Percentiles rank a stretch among this genome's conserved stretches.
Conservation (phyloP, 2,113 vertebrate genomes). For the Ia io region DNA sequence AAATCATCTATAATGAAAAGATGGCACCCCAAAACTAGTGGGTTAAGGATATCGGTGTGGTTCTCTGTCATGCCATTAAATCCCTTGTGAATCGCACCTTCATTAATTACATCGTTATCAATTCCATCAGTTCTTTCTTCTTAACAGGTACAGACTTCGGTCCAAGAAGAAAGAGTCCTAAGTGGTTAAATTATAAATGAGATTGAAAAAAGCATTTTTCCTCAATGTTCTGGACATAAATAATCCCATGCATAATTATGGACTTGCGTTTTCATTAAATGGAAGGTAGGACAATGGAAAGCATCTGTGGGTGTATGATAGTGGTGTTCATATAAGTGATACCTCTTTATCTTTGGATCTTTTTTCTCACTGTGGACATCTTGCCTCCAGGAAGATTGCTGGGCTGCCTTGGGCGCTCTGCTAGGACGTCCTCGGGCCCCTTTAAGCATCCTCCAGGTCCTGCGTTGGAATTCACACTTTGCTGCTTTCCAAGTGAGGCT, state of each 20-base stretch:
- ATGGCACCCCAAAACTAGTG: not conserved
- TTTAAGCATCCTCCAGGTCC: conserved; percentile 35
- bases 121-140: conserved; percentile 27
- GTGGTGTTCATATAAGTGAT: not conserved
- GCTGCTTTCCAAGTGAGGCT: conserved; percentile 73
- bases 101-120: not conserved
- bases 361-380: not conserved
- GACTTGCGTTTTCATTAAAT: not conserved
- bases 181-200: not conserved
- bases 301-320: not conserved
- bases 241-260: not conserved
- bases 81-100: not conserved
- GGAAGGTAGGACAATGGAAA: not conserved
- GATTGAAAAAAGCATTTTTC: not conserved
- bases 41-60: not conserved
- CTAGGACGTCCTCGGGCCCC: conserved; percentile 10
- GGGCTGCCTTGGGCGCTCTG: not conserved
- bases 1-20: not conserved
- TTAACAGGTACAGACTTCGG: not conserved
- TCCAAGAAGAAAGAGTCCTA: not conserved
- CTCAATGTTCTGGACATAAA: not conserved
- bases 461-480: conserved; percentile 69
- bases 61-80: not conserved
- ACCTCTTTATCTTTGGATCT: not conserved
- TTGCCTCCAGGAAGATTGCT: not conserved